Evolutionary conservation across 2,797 vertebrate genomes (phyloP).

Genomic region (Melanotaenia pygmaea): DNA sequence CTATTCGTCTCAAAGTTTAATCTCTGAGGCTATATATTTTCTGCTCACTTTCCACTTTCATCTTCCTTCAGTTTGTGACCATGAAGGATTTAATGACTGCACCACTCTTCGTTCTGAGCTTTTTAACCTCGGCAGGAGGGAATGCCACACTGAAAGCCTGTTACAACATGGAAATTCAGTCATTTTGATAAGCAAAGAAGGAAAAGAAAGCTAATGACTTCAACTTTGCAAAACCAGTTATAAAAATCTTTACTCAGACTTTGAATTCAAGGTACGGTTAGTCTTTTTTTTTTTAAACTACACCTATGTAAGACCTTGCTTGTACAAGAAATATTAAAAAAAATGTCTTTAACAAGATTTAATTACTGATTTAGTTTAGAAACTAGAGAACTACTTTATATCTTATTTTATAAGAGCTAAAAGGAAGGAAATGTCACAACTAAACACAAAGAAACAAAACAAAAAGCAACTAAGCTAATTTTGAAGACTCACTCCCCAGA

Average conservation of each 20-base stretch:
- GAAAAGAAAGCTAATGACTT: neutral
- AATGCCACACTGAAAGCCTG: neutral
- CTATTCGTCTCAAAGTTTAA: conserved; percentile 8
- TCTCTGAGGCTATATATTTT: neutral
- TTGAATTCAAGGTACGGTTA: neutral
- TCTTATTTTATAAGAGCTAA: conserved; percentile 21
- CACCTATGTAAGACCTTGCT: neutral
- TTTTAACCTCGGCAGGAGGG: conserved; percentile 3
- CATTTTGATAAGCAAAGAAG: neutral
- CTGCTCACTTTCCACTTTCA: neutral
- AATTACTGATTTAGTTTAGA: conserved; percentile 15
- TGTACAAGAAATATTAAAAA: neutral
- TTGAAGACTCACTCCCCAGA: conserved; percentile 23
- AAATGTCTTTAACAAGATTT: neutral
- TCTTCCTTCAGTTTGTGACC: neutral
- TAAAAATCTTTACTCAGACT: neutral
- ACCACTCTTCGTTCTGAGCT: neutral
- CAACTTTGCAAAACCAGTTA: neutral
- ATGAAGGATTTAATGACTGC: conserved; percentile 9
- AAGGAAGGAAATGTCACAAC: neutral
- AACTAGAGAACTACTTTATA: conserved; percentile 11
- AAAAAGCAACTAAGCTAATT: conserved; percentile 32
- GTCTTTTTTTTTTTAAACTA: neutral
- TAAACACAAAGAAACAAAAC: conserved; percentile 13
- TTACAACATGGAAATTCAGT: neutral